Evolutionary conservation across 2,113 vertebrate species (phyloP).

Genomic region (Etia nguti): DNA sequence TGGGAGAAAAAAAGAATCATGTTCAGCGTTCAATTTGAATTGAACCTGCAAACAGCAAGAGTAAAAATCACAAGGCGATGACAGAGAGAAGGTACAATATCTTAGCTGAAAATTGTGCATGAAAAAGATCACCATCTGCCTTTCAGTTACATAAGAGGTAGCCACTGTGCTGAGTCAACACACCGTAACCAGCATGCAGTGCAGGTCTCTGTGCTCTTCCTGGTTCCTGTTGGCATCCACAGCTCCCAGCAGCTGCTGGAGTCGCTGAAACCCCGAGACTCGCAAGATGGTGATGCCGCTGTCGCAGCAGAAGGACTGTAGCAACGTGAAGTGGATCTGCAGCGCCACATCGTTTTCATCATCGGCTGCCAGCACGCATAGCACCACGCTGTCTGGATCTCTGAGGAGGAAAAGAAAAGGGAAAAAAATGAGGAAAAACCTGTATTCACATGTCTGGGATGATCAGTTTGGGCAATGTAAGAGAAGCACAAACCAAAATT

Average conservation of each 20-base stretch:
- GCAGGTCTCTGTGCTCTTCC: slow-evolving; percentile 82
- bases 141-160: not conserved
- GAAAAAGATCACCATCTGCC: not conserved
- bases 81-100: not conserved
- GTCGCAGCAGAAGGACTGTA: slow-evolving; percentile 90
- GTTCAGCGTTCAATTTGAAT: not conserved
- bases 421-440: not conserved
- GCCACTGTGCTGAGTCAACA: slow-evolving; percentile 28
- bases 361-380: slow-evolving; percentile 85
- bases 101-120: not conserved
- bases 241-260: slow-evolving; percentile 76
- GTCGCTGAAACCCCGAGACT: slow-evolving; percentile 79
- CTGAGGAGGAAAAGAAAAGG: slow-evolving; percentile 57
- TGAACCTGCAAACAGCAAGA: not conserved
- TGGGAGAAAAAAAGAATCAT: not conserved
- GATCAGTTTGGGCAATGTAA: not conserved
- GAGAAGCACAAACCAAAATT: not conserved
- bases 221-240: slow-evolving; percentile 54
- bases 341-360: slow-evolving; percentile 82
- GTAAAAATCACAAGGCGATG: not conserved
- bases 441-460: not conserved
- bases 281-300: slow-evolving; percentile 89
- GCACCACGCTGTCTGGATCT: slow-evolving; percentile 88
- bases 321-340: slow-evolving; percentile 93
- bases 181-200: slow-evolving; percentile 92